phyloP scores from a whole-genome alignment of 2,113 vertebrate genomes.

The Eonycteris spelaea region DNA sequence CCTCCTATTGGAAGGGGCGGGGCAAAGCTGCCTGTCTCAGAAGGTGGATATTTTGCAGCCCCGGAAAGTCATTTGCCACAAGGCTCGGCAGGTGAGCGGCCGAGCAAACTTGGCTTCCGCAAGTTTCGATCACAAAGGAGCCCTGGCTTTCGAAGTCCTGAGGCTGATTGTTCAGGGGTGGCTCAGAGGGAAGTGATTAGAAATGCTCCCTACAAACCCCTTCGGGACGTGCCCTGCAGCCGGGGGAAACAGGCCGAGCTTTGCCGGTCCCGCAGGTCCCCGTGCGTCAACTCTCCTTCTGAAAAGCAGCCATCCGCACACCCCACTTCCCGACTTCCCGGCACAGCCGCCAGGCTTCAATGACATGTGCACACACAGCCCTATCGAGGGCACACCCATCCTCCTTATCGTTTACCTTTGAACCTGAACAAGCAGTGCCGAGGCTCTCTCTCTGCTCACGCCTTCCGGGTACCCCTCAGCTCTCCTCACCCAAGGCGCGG shows the following conservation, averaged over 20 bases:
- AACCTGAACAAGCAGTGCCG: rapidly evolving
- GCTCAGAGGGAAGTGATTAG: not conserved
- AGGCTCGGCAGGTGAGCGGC: not conserved
- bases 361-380: rapidly evolving
- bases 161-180: not conserved
- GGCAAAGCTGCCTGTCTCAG: not conserved
- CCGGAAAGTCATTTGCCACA: rapidly evolving
- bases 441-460: rapidly evolving
- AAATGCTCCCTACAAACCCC: not conserved
- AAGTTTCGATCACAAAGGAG: not conserved
- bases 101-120: not conserved
- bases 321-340: too few species aligned
- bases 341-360: rapidly evolving
- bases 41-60: not conserved
- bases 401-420: not conserved
- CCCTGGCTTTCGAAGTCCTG: rapidly evolving
- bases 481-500: not conserved
- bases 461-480: not conserved
- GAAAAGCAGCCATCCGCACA: rapidly evolving
- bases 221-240: not conserved
- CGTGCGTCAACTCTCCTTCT: not conserved
- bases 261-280: rapidly evolving
- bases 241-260: rapidly evolving
- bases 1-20: not conserved
- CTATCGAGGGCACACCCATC: rapidly evolving